Evolutionary conservation across 2,113 vertebrate genomes (phyloP).

Genomic region (Ophthalmolycus amberensis): DNA sequence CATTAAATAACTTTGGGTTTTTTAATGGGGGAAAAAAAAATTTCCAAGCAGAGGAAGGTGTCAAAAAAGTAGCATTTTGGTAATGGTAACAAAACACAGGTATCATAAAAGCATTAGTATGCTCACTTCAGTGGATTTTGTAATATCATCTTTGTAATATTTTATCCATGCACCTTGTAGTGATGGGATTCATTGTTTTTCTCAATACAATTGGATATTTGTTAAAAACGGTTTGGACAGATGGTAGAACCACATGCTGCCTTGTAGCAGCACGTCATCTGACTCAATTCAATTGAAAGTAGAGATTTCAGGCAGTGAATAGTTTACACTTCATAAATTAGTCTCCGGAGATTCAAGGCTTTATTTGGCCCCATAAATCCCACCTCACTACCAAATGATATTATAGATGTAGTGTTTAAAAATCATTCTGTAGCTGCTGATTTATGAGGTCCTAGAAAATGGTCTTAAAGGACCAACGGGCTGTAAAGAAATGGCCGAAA

Average conservation of each 20-base stretch:
- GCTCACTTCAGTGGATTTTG: neutral
- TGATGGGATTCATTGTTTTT: neutral
- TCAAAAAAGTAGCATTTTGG: neutral
- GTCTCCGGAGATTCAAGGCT: conserved; percentile 73
- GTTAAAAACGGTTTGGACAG: conserved; percentile 50
- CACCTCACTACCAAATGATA: conserved; percentile 44
- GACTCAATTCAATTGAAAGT: conserved; percentile 74
- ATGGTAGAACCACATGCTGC: conserved; percentile 75
- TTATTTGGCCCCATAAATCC: conserved; percentile 49
- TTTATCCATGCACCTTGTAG: neutral
- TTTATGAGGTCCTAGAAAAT: conserved; percentile 6
- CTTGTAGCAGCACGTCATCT: conserved; percentile 72
- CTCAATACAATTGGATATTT: conserved; percentile 6
- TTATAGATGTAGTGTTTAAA: conserved; percentile 9
- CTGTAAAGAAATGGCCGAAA: neutral
- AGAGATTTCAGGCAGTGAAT: conserved; percentile 67
- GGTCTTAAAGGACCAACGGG: neutral
- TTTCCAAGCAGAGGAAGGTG: neutral
- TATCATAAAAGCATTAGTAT: neutral
- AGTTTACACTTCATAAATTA: conserved; percentile 77
- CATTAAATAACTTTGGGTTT: too few relatives aligned
- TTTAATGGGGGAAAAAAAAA: too few relatives aligned
- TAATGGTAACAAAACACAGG: neutral
- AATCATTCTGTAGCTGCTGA: neutral
- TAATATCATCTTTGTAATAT: neutral